Evolutionary conservation across 1,140 invertebrate species (phyloP), one percentile per base, ranked within the genome.

Genomic region (silkworm (Bombyx mori)): DNA sequence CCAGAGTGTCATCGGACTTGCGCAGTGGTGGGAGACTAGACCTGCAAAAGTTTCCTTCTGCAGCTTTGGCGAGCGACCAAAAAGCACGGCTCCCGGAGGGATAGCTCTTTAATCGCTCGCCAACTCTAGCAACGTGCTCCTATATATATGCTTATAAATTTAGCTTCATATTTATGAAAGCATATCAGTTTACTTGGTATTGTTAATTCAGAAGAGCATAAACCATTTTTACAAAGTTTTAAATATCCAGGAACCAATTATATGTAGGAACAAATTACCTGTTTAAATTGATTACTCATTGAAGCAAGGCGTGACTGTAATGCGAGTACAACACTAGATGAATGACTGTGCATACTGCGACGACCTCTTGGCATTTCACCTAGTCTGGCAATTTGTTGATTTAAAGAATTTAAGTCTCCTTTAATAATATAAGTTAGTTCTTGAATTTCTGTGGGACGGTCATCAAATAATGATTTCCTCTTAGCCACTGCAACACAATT

Each of bases 381-480:
- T 57, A 97, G 84, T 68, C 92, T 91, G 8, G 96, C 96, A 75
- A 99, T 99, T 89, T 99, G 97, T 79, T 97, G 94, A 89, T 99
- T 99, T 56, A 99, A 90, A 71, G 94, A 95, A 82, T 93, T 94
- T 55, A 99, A 91, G 87, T 99, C 98, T 70, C 96, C 94, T 89
- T 99, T 99, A 42, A 99, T 98, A 50, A 99, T 98, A 73, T 97
- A 97, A 1, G 98, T 99, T 46, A 99, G 85, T 82, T 99, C 97
- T 86, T 99, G 97, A 55, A 99, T 98, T 90, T 99, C 98, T 60
- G 93, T 90, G 50, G 97, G 95, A 82, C 94, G 90, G 77, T 99
- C 98, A 88, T 99, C 97, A 89, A 99, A 99, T 50, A 99, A 89
- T 0, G 97, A 98, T 85, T 98, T 98, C 73, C 95, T 94, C 89